Evolutionary conservation across 2,797 vertebrate species (phyloP).

Genomic region (Phataginus tricuspis): DNA sequence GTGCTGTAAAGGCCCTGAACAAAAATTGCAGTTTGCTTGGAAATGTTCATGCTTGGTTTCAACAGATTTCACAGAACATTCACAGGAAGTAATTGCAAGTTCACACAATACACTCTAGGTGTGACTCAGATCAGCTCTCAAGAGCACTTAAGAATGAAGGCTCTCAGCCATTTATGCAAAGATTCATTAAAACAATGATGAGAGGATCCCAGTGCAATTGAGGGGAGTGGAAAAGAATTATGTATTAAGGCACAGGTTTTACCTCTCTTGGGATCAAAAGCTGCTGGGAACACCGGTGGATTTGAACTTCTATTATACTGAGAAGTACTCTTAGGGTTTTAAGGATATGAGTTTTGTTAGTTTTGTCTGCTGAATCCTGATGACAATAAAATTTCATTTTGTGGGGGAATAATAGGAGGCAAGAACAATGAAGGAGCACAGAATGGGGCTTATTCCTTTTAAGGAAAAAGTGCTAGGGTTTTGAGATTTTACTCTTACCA

Average conservation of each 20-base stretch:
- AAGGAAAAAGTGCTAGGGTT: not conserved
- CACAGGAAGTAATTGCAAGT: constrained; percentile 46
- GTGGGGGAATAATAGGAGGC: not conserved
- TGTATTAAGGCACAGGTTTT: not conserved
- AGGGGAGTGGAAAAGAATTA: constrained; percentile 8
- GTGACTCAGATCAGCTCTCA: not conserved
- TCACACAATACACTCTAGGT: constrained; percentile 17
- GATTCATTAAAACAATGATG: constrained; percentile 28
- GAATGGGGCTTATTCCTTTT: not conserved
- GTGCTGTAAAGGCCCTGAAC: not conserved
- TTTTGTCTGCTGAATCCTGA: constrained; percentile 39
- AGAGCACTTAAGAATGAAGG: not conserved
- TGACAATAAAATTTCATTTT: constrained; percentile 51
- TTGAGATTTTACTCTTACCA: not conserved
- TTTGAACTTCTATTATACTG: not conserved
- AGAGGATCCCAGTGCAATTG: not conserved
- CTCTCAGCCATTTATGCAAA: constrained; percentile 24
- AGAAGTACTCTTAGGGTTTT: constrained; percentile 34
- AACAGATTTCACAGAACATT: constrained; percentile 40
- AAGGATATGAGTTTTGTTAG: constrained; percentile 25
- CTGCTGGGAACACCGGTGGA: not conserved
- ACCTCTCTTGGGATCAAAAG: constrained; percentile 49
- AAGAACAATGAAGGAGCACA: not conserved
- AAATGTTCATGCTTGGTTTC: constrained; percentile 51
- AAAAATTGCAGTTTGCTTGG: constrained; percentile 7